These are phyloP conservation scores for Tragelaphus imberbis DNA, from an alignment of 2,113 vertebrate genomes.

Conservation along the genomic window DNA sequence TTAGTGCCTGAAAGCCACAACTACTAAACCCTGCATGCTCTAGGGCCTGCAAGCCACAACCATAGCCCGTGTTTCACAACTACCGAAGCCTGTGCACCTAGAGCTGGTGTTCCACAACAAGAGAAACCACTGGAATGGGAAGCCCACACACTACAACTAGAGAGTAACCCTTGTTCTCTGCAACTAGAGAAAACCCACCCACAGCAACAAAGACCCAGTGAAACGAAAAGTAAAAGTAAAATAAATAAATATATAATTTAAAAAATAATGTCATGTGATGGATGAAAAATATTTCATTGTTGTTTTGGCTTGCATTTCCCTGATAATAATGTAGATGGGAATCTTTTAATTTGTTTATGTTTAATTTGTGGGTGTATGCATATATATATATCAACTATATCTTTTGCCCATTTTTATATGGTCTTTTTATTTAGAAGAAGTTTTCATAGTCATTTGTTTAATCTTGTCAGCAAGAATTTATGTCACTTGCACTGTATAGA, in stretches of 20 bases:
- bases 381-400: neutral
- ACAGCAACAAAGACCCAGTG: neutral
- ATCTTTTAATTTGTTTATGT: neutral
- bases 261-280: neutral
- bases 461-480: neutral
- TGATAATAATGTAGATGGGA: neutral
- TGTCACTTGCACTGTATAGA: neutral
- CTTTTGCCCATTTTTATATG: neutral
- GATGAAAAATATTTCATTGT: neutral
- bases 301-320: neutral
- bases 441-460: neutral
- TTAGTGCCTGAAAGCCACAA: neutral
- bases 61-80: neutral
- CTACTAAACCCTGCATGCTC: neutral
- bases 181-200: neutral
- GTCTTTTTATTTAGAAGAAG: neutral
- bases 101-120: neutral
- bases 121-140: neutral
- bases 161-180: neutral
- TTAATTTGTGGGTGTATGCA: neutral
- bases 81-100: neutral
- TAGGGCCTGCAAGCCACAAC: neutral
- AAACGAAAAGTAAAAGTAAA: neutral
- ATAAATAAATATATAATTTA: neutral
- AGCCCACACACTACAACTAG: neutral